These are phyloP conservation scores for Penaeus chinensis DNA, from an alignment of 1,140 invertebrate genomes.

Conservation along the genomic window DNA sequence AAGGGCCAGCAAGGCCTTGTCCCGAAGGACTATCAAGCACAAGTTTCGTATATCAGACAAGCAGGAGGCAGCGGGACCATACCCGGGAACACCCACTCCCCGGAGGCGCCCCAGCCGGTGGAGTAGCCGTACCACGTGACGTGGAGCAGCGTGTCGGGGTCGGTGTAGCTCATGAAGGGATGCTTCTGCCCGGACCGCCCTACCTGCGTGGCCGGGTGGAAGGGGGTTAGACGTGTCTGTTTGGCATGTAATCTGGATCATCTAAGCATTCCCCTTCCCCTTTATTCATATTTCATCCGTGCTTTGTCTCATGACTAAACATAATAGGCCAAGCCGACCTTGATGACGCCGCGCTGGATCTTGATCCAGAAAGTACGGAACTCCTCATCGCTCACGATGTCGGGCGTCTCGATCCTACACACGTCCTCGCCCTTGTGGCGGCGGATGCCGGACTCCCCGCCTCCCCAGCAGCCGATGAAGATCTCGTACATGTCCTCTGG, in stretches of 20 bases:
- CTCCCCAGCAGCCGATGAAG: constrained; percentile 63
- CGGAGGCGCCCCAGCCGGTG: constrained; percentile 61
- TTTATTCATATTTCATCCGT: too few species aligned
- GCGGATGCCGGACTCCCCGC: constrained; percentile 57
- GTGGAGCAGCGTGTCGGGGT: constrained; percentile 51
- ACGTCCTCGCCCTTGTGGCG: constrained; percentile 54
- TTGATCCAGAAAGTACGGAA: constrained; percentile 60
- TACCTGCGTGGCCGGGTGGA: constrained; percentile 27
- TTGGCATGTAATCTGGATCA: too few species aligned
- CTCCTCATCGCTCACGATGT: constrained; percentile 58
- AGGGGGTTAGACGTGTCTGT: too few species aligned
- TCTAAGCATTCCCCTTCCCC: too few species aligned
- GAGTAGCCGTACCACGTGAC: constrained; percentile 58
- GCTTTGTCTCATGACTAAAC: too few species aligned
- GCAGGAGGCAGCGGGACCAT: neutral
- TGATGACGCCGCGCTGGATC: constrained; percentile 55
- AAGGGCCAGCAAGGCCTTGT: neutral
- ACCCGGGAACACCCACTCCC: constrained; percentile 63
- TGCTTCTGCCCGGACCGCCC: constrained; percentile 40
- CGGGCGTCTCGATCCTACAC: constrained; percentile 54
- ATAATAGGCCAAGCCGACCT: constrained; percentile 23
- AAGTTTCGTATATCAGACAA: neutral
- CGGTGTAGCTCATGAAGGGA: constrained; percentile 59
- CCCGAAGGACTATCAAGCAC: neutral
- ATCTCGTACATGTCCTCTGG: constrained; percentile 63